Percentiles rank a stretch among this genome's conserved stretches.
Conservation (phyloP, 2,797 vertebrate species). For the Apogon hyalosoma region DNA sequence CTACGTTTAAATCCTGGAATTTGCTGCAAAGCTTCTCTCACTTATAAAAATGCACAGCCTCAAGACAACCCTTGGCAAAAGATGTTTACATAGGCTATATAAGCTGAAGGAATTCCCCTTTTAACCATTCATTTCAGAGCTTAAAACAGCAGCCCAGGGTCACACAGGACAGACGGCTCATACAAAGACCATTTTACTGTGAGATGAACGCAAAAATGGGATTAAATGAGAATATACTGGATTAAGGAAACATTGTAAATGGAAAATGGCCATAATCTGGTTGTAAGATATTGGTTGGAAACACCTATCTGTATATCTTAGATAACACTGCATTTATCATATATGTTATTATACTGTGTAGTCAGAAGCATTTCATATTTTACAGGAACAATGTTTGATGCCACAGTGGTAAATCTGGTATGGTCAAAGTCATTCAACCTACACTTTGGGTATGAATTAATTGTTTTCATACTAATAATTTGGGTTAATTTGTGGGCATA, state of each 20-base stretch:
- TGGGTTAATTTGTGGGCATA: no score
- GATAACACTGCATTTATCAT: no score
- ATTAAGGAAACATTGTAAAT: constrained; percentile 15
- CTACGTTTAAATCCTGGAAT: constrained; percentile 35
- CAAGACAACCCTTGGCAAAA: constrained; percentile 38
- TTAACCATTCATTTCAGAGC: constrained; percentile 27
- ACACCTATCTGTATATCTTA: no score
- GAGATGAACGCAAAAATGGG: constrained; percentile 23
- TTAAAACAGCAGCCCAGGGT: constrained; percentile 27
- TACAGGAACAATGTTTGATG: no score
- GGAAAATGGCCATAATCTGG: constrained; percentile 10
- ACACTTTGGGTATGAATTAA: no score
- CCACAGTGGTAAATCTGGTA: no score
- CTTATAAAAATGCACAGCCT: constrained; percentile 39
- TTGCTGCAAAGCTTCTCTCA: constrained; percentile 16
- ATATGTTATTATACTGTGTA: no score
- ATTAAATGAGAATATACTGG: constrained; percentile 22
- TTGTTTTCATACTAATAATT: no score
- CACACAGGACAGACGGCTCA: not conserved
- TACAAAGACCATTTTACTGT: constrained; percentile 23
- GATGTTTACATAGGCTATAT: constrained; percentile 48
- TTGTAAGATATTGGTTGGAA: constrained; percentile 16
- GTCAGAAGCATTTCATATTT: no score
- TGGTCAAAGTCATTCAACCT: no score
- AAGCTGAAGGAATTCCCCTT: constrained; percentile 29